Percentiles rank a stretch among this genome's conserved stretches.
Evolutionary conservation across 2,113 vertebrate genomes (phyloP).

Genomic region (Oncorhynchus clarkii): DNA sequence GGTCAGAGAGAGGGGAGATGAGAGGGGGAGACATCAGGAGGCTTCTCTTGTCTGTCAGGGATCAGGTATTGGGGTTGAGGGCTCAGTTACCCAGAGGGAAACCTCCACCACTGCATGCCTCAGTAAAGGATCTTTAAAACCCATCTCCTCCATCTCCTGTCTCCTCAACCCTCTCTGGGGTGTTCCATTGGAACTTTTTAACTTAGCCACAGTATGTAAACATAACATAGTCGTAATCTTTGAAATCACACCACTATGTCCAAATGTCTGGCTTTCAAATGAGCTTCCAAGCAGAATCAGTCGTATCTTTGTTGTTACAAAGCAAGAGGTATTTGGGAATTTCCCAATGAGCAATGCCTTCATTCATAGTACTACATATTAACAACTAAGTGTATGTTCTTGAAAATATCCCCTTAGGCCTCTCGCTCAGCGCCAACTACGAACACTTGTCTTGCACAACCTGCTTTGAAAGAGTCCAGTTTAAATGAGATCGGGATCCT

Average conservation of each 20-base stretch:
- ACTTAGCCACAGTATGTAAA: background rate
- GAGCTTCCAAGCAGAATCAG: background rate
- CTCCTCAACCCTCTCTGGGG: background rate
- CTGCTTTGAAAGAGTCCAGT: constrained; percentile 20
- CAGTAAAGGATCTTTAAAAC: background rate
- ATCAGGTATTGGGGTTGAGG: background rate
- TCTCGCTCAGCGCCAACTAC: background rate
- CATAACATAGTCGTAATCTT: background rate
- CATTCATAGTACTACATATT: background rate
- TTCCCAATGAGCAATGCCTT: constrained; percentile 12
- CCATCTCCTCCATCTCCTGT: background rate
- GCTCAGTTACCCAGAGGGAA: constrained; percentile 19
- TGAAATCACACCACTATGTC: constrained; percentile 22
- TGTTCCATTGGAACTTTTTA: constrained; percentile 17
- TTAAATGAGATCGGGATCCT: constrained; percentile 11
- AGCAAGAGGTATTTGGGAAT: constrained; percentile 29
- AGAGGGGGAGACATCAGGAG: background rate
- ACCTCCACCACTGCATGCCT: background rate
- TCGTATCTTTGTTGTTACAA: constrained; percentile 10
- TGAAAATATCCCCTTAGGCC: background rate
- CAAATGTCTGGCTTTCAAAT: constrained; percentile 25
- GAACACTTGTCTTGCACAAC: constrained; percentile 8
- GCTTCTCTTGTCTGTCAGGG: constrained; percentile 4
- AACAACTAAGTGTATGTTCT: background rate
- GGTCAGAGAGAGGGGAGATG: background rate